Evolutionary conservation across 2,113 vertebrate species (phyloP).

Genomic region (Camelus dromedarius): DNA sequence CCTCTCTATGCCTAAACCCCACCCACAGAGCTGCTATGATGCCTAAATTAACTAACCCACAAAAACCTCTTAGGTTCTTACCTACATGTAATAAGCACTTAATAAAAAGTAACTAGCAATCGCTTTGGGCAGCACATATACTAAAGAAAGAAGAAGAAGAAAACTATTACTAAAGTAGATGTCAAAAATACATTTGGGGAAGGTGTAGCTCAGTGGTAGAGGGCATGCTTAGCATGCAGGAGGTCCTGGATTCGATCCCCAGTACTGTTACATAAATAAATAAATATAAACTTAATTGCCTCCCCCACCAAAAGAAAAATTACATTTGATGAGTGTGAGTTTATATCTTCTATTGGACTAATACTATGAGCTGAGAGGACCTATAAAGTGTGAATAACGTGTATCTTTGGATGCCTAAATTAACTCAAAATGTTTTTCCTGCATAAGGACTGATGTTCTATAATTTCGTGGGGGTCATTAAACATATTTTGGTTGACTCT

Average conservation of each 20-base stretch:
- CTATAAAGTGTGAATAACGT: conserved; percentile 35
- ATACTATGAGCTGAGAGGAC: background rate
- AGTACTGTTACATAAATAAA: too few species aligned
- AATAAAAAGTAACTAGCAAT: background rate
- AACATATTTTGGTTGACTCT: conserved; percentile 39
- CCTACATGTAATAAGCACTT: background rate
- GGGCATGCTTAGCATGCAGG: too few species aligned
- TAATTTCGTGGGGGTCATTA: conserved; percentile 49
- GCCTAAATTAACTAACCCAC: background rate
- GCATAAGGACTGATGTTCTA: background rate
- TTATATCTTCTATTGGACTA: conserved; percentile 31
- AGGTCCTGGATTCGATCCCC: too few species aligned
- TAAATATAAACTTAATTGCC: too few species aligned
- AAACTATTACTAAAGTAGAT: background rate
- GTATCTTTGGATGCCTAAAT: conserved; percentile 30
- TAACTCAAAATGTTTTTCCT: conserved; percentile 56
- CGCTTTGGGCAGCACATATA: background rate
- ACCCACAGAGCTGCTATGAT: background rate
- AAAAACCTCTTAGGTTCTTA: background rate
- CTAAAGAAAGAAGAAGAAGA: background rate
- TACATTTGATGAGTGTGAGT: background rate
- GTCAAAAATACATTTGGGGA: background rate
- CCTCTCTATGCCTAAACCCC: background rate
- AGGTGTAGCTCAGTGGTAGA: too few species aligned
- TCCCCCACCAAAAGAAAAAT: background rate